Percentiles rank a stretch among this genome's conserved stretches.
phyloP scores from a whole-genome alignment of 2,113 vertebrate genomes.

The Tyrannus savana region DNA sequence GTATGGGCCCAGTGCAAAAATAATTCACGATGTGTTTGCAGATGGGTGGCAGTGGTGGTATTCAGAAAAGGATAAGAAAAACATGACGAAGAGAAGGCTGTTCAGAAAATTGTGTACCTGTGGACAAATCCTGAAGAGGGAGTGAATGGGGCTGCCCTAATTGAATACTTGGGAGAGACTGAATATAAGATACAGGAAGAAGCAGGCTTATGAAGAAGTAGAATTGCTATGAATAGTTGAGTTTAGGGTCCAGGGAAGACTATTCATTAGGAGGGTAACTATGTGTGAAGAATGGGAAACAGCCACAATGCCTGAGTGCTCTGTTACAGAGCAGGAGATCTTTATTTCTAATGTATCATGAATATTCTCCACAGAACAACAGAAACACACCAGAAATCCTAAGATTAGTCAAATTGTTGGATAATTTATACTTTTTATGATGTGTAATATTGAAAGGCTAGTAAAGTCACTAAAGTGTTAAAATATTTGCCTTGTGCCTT shows the following conservation, averaged over 20 bases:
- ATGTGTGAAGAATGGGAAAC: background rate
- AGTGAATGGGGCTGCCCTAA: background rate
- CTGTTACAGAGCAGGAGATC: background rate
- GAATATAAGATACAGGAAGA: background rate
- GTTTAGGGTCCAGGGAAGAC: background rate
- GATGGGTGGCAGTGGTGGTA: background rate
- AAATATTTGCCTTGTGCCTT: conserved; percentile 9
- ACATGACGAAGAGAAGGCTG: background rate
- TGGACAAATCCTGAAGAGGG: background rate
- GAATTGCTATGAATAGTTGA: background rate
- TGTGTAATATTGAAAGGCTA: background rate
- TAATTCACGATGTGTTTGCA: background rate
- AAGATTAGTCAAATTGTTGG: background rate
- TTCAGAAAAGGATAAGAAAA: background rate
- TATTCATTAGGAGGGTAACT: background rate
- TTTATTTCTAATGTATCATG: background rate
- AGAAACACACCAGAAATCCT: background rate
- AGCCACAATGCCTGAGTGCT: background rate
- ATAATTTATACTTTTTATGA: background rate
- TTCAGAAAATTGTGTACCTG: background rate
- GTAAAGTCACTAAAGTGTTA: conserved; percentile 40
- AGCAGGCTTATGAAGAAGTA: background rate
- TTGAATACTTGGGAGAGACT: background rate
- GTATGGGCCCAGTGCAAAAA: background rate
- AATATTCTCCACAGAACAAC: background rate